These are phyloP conservation scores for Callaeas wilsoni DNA, from an alignment of 2,113 vertebrate species.

Conservation along the genomic window DNA sequence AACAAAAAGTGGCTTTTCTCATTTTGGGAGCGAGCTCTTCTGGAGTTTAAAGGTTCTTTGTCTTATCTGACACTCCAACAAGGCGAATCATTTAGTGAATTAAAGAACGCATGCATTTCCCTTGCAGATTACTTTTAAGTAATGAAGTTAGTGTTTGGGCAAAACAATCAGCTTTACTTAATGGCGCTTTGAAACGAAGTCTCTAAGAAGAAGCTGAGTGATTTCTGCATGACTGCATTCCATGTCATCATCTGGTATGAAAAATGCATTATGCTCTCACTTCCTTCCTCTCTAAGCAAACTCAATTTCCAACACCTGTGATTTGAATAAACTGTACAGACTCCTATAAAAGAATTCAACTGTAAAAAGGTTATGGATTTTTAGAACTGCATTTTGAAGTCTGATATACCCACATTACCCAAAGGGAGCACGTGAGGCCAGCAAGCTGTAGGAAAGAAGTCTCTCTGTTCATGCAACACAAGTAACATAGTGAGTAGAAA, in stretches of 20 bases:
- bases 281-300: slow-evolving; percentile 24
- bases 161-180: slow-evolving; percentile 40
- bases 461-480: background rate
- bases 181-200: background rate
- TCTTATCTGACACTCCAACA: slow-evolving; percentile 29
- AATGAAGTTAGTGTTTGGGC: slow-evolving; percentile 32
- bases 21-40: slow-evolving; percentile 15
- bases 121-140: slow-evolving; percentile 54
- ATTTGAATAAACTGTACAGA: slow-evolving; percentile 8
- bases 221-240: slow-evolving; percentile 34
- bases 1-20: slow-evolving; percentile 23
- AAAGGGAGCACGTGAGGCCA: background rate
- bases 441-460: background rate
- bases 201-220: background rate
- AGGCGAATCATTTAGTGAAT: slow-evolving; percentile 40
- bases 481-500: background rate
- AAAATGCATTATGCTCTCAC: slow-evolving; percentile 40
- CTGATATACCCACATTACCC: background rate
- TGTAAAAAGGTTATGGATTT: slow-evolving; percentile 13
- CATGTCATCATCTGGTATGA: slow-evolving; percentile 35
- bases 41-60: slow-evolving; percentile 56
- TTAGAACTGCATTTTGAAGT: background rate
- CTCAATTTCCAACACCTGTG: slow-evolving; percentile 2
- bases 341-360: background rate
- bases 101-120: slow-evolving; percentile 47